Evolutionary conservation across 2,888 invertebrate genomes (phyloP).

Genomic region (Eucera pruinosa): DNA sequence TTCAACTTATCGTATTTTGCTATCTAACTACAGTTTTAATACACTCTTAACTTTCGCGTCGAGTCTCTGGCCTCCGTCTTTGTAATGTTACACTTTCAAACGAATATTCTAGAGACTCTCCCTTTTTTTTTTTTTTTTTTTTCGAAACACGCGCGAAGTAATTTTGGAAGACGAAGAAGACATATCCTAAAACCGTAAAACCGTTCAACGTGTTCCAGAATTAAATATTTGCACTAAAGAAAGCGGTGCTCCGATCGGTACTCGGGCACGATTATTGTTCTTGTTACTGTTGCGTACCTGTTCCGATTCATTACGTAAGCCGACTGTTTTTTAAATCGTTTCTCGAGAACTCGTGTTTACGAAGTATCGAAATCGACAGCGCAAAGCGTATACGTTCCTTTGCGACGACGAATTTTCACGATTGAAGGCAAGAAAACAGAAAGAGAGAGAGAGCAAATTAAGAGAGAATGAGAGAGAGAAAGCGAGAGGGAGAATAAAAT

Average conservation of each 20-base stretch:
- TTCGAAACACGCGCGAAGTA: too few relatives aligned
- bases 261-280: constrained; percentile 45
- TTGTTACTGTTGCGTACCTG: constrained; percentile 55
- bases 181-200: constrained; percentile 26
- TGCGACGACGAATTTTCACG: constrained; percentile 42
- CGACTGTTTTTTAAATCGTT: constrained; percentile 40
- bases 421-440: not conserved
- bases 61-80: too few relatives aligned
- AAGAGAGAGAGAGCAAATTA: too few relatives aligned
- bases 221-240: constrained; percentile 26
- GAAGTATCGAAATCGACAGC: constrained; percentile 18
- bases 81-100: too few relatives aligned
- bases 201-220: constrained; percentile 10
- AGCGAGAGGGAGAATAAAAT: too few relatives aligned
- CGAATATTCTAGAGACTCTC: constrained; percentile 1
- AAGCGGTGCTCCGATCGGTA: constrained; percentile 36
- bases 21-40: too few relatives aligned
- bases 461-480: too few relatives aligned
- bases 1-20: too few relatives aligned
- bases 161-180: not conserved
- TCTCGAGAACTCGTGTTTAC: constrained; percentile 31
- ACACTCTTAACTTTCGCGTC: too few relatives aligned
- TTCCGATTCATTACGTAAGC: constrained; percentile 31
- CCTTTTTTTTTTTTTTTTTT: too few relatives aligned
- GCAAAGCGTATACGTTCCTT: constrained; percentile 10